These are phyloP conservation scores for Chroicocephalus ridibundus DNA, from an alignment of 2,113 vertebrate species.

Conservation along the genomic window DNA sequence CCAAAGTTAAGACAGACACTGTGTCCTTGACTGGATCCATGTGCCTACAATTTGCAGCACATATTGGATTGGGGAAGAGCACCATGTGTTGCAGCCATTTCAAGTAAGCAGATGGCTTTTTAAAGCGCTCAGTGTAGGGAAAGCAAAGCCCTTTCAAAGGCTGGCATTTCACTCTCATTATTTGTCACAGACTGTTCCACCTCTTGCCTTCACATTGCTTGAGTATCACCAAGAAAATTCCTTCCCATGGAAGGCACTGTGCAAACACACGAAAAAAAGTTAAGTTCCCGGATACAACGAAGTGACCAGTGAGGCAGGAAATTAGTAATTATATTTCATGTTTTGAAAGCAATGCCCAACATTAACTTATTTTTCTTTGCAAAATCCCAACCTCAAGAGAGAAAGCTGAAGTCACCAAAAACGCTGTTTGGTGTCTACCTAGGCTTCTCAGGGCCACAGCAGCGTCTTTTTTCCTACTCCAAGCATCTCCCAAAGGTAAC, in stretches of 20 bases:
- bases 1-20: conserved; percentile 58
- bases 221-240: neutral
- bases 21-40: conserved; percentile 65
- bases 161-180: conserved; percentile 43
- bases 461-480: neutral
- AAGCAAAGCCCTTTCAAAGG: conserved; percentile 49
- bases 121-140: neutral
- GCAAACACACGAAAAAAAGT: neutral
- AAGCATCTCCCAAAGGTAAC: neutral
- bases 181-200: conserved; percentile 44
- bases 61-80: conserved; percentile 46
- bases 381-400: neutral
- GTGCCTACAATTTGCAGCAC: conserved; percentile 43
- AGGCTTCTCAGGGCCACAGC: neutral
- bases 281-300: neutral
- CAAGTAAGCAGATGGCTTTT: conserved; percentile 63
- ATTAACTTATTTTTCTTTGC: neutral
- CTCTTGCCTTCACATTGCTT: conserved; percentile 11
- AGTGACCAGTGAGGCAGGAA: neutral
- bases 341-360: neutral
- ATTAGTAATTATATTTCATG: neutral
- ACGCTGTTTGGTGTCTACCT: neutral
- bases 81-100: conserved; percentile 56
- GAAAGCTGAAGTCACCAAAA: neutral
- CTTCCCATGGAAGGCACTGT: neutral